Base-by-base conservation (phyloP, 1,140 invertebrate genomes). In the Platyscapa corneri region DNA sequence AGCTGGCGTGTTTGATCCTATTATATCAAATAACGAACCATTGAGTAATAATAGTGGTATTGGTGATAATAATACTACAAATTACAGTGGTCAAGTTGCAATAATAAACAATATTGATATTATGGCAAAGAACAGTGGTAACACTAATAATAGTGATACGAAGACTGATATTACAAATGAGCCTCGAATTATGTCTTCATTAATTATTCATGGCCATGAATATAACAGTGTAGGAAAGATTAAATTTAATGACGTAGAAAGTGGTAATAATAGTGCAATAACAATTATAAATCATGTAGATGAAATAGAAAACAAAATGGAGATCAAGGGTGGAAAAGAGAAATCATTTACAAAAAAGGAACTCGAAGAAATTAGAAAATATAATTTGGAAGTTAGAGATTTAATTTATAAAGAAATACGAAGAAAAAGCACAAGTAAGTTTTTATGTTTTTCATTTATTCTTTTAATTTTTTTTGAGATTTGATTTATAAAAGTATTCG, bases 401-500 rank as follows among this genome's bases (percentile, higher is more conserved):
- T 88, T 94, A 46, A 91, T 95, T 60, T 95, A n/a, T n/a, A 95
- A 95, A 89, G 95, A 96, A 92, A 94, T 96, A 64, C 93, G 95
- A 88, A 94, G 95, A 89, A 95, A 95, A 89, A 95, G 95, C 46
- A 94, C 94, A 94, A 95, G 96, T 96, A 93, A 95, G 95, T 95
- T 78, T n/a, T n/a, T n/a, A n/a, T n/a, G 1, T 60, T 53, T 32
- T 76, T 30, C 32, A n/a, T 53, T 42, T 76, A n/a, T 46, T n/a
- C 23, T 46, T 37, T 5, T n/a, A 37, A 46, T 39, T 27, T 42
- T 53, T 53, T 53, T 10, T 53, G 18, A 53, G 49, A 2, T 53
- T 16, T 53, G 49, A 53, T 6, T 18, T 18, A 53, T 18, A 53
- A 53, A 53, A 42, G 42, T 27, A n/a, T n/a, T n/a, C n/a, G n/a